Evolutionary conservation across 2,113 vertebrate genomes (phyloP).

Genomic region (Apus apus): DNA sequence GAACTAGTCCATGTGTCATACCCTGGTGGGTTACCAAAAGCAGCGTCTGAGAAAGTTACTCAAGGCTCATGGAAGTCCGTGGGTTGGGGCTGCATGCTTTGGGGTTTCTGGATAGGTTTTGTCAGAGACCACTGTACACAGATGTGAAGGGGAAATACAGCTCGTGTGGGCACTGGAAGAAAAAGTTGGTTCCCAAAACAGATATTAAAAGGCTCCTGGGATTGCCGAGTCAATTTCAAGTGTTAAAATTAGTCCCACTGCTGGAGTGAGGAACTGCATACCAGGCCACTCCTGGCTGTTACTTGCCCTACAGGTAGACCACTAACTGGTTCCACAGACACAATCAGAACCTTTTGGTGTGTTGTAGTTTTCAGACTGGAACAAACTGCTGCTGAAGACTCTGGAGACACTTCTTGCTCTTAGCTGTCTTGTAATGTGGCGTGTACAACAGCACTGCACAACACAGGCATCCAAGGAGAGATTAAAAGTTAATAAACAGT

Average conservation of each 20-base stretch:
- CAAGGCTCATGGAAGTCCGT: rapidly evolving
- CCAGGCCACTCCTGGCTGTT: neutral
- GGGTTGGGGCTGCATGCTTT: rapidly evolving
- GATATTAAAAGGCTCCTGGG: neutral
- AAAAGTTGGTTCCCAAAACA: neutral
- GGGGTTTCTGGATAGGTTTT: neutral
- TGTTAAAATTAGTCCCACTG: neutral
- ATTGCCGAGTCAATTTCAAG: neutral
- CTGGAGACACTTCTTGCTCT: neutral
- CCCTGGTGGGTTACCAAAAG: neutral
- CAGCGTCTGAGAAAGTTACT: neutral
- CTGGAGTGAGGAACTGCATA: neutral
- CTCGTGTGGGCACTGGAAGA: neutral
- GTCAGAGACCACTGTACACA: neutral
- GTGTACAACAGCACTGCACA: neutral
- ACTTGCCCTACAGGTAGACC: neutral
- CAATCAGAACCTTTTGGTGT: neutral
- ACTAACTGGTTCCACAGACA: neutral
- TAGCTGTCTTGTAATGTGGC: neutral
- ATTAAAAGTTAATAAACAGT: neutral
- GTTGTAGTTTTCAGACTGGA: neutral
- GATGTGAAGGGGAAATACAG: neutral
- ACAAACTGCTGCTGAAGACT: neutral
- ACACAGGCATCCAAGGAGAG: neutral
- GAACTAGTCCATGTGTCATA: neutral